Base-by-base conservation (phyloP, 2,797 vertebrate species). In the Epinephelus awoara region DNA sequence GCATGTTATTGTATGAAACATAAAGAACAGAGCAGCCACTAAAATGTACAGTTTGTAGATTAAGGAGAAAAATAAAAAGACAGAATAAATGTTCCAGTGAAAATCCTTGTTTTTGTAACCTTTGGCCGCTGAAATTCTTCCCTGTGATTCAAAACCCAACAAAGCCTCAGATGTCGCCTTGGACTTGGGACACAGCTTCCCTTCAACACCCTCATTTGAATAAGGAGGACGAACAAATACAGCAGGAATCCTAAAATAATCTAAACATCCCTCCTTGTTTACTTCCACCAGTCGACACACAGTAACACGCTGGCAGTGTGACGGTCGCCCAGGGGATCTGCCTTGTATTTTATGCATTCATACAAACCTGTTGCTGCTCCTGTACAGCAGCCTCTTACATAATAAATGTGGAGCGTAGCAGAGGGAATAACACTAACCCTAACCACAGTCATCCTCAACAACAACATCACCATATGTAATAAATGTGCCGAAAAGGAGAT, bases 281-380 rank as follows among this genome's bases (percentile, higher is more conserved):
- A 78, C 82, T 76, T 68, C 42, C 58, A 21, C 8, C 67, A 79
- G 75, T 70, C 25, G 57, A n/a, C 78, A 73, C 61, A 69, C 62
- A 13, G 78, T n/a, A 72, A 56, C 46, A 6, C 23, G 2, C 77
- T 84, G 6, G 12, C 76, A 67, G 67, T 67, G 73, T 72, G 83
- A 75, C 49, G 61, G 71, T 40, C 17, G 71, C 89, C 73, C 85
- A 15, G 76, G 88, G 86, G 87, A 88, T n/a, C 77, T 67, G 76
- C 74, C 72, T 82, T 52, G 67, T 75, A 69, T 91, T 84, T 92
- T 82, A 81, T 87, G 77, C 77, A 80, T 77, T 87, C 77, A 80
- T 63, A 83, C 68, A 77, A 82, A 88, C 82, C 74, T 88, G 83
- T 86, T 82, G 79, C 75, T 58, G 61, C 5, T 47, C 63, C 52